These are phyloP conservation scores for Porites divaricata DNA, from an alignment of 92 coral and sea anemone species.

Conservation along the genomic window DNA sequence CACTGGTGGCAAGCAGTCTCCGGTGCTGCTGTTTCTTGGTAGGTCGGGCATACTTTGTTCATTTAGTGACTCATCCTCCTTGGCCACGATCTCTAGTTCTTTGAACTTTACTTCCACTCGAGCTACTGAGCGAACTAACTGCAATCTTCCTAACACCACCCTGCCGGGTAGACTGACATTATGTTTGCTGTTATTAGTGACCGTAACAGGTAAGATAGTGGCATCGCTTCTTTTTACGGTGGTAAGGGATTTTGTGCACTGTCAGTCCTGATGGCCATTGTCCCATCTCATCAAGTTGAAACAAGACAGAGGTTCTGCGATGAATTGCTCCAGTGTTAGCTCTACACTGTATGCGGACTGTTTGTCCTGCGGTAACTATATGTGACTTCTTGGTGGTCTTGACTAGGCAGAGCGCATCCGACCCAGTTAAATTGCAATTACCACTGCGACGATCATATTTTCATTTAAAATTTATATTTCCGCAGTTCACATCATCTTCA, in stretches of 20 bases:
- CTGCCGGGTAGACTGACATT: constrained; percentile 54
- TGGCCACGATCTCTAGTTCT: constrained; percentile 19
- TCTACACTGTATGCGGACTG: too few species aligned
- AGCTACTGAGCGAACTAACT: constrained; percentile 59
- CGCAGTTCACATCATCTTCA: too few species aligned
- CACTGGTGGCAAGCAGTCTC: background rate
- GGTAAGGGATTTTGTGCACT: constrained; percentile 36
- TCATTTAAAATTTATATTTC: too few species aligned
- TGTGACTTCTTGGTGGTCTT: too few species aligned
- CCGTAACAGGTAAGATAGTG: constrained; percentile 17
- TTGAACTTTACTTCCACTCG: constrained; percentile 49
- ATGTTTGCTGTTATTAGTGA: constrained; percentile 49
- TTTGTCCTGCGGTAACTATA: too few species aligned
- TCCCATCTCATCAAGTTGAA: too few species aligned
- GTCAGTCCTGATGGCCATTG: too few species aligned
- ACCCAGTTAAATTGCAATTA: too few species aligned
- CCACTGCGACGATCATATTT: too few species aligned
- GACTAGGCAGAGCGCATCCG: too few species aligned
- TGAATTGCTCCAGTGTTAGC: too few species aligned
- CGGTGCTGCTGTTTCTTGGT: background rate
- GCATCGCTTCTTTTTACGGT: constrained; percentile 28
- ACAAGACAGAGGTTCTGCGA: too few species aligned
- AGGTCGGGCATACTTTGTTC: background rate
- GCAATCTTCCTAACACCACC: constrained; percentile 51
- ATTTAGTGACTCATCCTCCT: background rate